Conservation (phyloP, 2,797 vertebrate genomes). For the Selene dorsalis region DNA sequence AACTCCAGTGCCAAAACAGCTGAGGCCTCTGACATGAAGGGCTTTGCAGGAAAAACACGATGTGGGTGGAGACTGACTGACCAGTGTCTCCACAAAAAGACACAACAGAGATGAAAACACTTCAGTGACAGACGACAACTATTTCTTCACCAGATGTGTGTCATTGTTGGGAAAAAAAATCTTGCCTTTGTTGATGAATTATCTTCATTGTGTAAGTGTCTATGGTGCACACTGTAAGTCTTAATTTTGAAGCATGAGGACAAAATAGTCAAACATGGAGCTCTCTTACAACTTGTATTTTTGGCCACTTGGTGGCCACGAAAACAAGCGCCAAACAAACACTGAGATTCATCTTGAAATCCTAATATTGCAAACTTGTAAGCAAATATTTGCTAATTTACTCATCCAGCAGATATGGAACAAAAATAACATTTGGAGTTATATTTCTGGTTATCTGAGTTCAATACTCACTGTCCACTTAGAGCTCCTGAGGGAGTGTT, state of each 20-base stretch:
- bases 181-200: not conserved
- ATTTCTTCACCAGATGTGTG: conserved; percentile 17
- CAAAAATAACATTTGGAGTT: not conserved
- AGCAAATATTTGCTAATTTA: not conserved
- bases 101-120: not conserved
- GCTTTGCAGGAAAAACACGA: conserved; percentile 34
- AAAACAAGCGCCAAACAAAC: not conserved
- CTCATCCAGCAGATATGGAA: not conserved
- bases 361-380: not conserved
- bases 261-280: not conserved
- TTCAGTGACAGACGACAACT: not conserved
- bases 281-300: not conserved
- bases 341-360: not conserved
- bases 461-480: not conserved
- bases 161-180: not conserved
- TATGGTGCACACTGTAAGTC: not conserved
- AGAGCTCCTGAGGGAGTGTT: not conserved
- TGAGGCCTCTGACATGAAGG: conserved; percentile 34
- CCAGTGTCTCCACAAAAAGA: not conserved
- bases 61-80: conserved; percentile 25
- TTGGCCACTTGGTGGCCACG: not conserved
- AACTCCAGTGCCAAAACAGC: conserved; percentile 53
- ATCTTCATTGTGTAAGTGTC: not conserved
- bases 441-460: not conserved
- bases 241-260: not conserved